Evolutionary conservation across 2,888 invertebrate genomes (phyloP), one percentile per base, ranked within the genome.

Genomic region (Phengaris arion): DNA sequence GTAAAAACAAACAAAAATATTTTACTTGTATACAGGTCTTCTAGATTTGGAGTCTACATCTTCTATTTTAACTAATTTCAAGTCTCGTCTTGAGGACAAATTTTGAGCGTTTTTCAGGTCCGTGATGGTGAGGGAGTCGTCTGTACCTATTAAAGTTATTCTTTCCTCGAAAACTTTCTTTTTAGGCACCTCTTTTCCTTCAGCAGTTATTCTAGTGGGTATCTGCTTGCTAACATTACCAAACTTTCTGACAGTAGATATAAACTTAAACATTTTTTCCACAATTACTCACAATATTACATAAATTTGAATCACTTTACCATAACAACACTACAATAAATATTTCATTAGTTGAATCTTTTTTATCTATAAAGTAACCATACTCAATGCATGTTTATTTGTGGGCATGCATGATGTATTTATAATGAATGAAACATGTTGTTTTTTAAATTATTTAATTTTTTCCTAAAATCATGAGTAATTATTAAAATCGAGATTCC

Each of bases 101-200:
- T 94, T 96, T 80, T 95, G 93, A 0, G 97, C 97, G 81, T 96
- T 95, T 79, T 95, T 95, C 48, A 97, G 79, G 48, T 96, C 95
- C 0, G 94, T 94, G 4, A 96, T 92, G 78, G 89, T 93, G 35
- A 96, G 86, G 52, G 93, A 87, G 81, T 95, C 89, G 84, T 96
- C 94, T 54, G 94, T 88, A 57, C 92, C 89, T 77, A 97, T 89
- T 51, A 97, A 86, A 0, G 96, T 96, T 78, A 97, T 95, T 87
- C 94, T 95, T 76, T 84, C 87, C 79, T 89, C 90, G 78, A 83
- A 84, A 75, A 77, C 82, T 83, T 89, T 91, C 77, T 83, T 87
- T 81, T 90, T 91, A 2, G 88, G 87, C n/a, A 95, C 90, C 78
- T 89, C 89, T 83, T 92, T 93, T 22, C 92, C 92, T 76, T 90